Conservation (phyloP, 2,113 vertebrate species). For the Phrynosoma blainvillii region DNA sequence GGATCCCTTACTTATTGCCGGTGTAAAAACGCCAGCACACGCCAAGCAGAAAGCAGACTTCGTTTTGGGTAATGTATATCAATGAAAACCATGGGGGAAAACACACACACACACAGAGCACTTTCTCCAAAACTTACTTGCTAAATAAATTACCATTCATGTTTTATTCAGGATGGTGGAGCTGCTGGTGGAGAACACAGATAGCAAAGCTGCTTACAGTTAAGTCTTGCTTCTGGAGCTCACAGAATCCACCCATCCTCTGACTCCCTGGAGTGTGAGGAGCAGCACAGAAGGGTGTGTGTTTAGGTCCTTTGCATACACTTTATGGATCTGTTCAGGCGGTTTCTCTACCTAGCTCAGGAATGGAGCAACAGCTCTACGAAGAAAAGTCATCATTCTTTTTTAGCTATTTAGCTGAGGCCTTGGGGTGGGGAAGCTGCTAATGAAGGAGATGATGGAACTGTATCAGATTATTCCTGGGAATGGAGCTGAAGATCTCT, state of each 20-base stretch:
- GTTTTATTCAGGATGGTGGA: constrained; percentile 72
- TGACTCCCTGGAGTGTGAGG: background rate
- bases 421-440: no score
- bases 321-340: no score
- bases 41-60: constrained; percentile 36
- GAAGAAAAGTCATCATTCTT: no score
- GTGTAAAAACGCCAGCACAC: background rate
- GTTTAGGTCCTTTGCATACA: no score
- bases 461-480: no score
- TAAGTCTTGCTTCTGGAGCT: constrained; percentile 53
- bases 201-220: constrained; percentile 56
- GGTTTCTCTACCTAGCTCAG: no score
- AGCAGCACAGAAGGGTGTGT: no score
- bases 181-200: constrained; percentile 58
- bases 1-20: background rate
- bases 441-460: no score
- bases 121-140: constrained; percentile 62
- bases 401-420: no score
- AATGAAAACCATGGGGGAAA: constrained; percentile 49
- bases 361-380: no score
- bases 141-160: constrained; percentile 80
- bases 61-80: constrained; percentile 48
- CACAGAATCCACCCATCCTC: background rate
- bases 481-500: no score
- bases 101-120: background rate